phyloP scores from a whole-genome alignment of 2,113 vertebrate genomes.

The Piaya cayana region DNA sequence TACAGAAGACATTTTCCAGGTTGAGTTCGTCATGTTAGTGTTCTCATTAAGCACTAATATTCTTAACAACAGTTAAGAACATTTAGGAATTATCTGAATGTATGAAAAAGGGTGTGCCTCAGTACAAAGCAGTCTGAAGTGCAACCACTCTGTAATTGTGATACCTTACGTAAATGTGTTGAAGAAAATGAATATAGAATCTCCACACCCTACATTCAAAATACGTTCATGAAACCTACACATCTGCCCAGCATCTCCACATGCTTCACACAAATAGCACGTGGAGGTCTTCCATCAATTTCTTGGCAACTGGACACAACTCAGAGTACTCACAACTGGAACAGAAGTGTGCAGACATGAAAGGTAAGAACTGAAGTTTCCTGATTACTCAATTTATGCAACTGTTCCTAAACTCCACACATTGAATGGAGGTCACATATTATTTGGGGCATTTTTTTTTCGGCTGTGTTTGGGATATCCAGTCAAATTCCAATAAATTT shows the following conservation, averaged over 20 bases:
- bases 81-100: not conserved
- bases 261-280: not conserved
- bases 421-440: not conserved
- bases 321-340: not conserved
- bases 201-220: not conserved
- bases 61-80: not conserved
- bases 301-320: not conserved
- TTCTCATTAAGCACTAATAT: not conserved
- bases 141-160: not conserved
- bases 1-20: not conserved
- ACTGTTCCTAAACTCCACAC: not conserved
- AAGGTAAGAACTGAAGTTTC: not conserved
- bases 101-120: not conserved
- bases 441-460: not conserved
- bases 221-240: not conserved
- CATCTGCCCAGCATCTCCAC: not conserved
- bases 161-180: not conserved
- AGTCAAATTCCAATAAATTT: not conserved
- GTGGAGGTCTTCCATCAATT: not conserved
- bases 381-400: not conserved
- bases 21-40: not conserved
- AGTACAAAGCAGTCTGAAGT: not conserved
- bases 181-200: not conserved
- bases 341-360: not conserved
- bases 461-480: not conserved